A percentile compares a stretch with the other conserved stretches of the same genome.
Evolutionary conservation across 2,113 vertebrate species (phyloP).

Genomic region (Anthoscopus minutus): DNA sequence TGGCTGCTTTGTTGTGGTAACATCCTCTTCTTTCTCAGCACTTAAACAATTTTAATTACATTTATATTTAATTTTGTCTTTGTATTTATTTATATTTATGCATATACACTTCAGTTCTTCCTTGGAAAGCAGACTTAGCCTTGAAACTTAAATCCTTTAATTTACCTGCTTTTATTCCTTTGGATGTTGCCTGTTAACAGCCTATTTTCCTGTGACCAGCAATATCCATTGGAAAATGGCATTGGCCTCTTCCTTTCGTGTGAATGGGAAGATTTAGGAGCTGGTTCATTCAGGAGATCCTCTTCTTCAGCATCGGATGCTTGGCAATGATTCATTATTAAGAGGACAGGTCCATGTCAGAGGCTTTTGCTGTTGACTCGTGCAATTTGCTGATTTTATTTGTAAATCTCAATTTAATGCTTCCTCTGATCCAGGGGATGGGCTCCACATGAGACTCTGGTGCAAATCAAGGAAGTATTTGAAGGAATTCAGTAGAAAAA

Average conservation of each 20-base stretch:
- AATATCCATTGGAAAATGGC: slow-evolving; percentile 32
- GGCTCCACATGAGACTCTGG: neutral
- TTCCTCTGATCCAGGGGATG: neutral
- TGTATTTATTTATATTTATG: neutral
- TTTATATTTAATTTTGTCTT: neutral
- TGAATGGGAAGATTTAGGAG: neutral
- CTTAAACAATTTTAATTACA: neutral
- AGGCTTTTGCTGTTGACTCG: neutral
- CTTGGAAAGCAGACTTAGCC: neutral
- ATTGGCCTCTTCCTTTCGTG: neutral
- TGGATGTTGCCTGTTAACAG: neutral
- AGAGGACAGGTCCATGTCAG: neutral
- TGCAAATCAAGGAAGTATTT: neutral
- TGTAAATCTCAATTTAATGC: neutral
- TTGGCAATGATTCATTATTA: neutral
- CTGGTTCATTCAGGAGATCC: neutral
- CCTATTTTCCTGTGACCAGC: neutral
- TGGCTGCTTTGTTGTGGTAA: neutral
- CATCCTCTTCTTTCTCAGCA: neutral
- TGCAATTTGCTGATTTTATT: neutral
- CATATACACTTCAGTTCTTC: neutral
- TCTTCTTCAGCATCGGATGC: neutral
- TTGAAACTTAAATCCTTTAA: neutral
- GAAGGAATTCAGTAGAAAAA: neutral
- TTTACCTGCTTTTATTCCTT: neutral